phyloP scores from a whole-genome alignment of 2,888 invertebrate genomes.

The Rhyacophila evoluta region DNA sequence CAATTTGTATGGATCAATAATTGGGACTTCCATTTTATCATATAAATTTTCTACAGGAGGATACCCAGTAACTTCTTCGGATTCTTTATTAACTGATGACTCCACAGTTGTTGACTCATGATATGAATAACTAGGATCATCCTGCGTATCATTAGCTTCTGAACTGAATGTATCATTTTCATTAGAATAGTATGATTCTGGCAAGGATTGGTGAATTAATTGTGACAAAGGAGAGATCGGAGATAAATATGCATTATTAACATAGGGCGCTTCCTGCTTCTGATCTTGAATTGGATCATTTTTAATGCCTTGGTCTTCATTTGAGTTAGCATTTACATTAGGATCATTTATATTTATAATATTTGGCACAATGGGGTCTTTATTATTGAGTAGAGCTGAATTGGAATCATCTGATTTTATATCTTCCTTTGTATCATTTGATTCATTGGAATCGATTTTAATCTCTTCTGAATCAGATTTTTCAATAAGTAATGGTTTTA shows the following conservation, averaged over 20 bases:
- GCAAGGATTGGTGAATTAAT: neutral
- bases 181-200: constrained; percentile 24
- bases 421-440: neutral
- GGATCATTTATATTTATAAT: constrained; percentile 17
- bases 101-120: neutral
- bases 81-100: neutral
- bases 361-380: neutral
- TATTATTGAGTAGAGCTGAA: neutral
- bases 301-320: neutral
- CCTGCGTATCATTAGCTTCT: neutral
- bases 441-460: neutral
- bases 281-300: neutral
- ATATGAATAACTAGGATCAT: neutral
- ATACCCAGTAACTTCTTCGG: neutral
- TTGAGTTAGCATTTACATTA: neutral
- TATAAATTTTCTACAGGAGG: constrained; percentile 17
- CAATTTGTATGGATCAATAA: neutral
- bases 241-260: neutral
- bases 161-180: constrained; percentile 36
- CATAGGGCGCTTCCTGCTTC: neutral
- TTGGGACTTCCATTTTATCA: neutral
- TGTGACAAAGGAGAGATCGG: neutral
- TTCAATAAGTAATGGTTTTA: neutral
- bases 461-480: neutral
- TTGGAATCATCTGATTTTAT: neutral